Percentiles rank a stretch among this genome's conserved stretches.
Conservation (phyloP, 2,888 invertebrate species). For the Meghimatium bilineatum region DNA sequence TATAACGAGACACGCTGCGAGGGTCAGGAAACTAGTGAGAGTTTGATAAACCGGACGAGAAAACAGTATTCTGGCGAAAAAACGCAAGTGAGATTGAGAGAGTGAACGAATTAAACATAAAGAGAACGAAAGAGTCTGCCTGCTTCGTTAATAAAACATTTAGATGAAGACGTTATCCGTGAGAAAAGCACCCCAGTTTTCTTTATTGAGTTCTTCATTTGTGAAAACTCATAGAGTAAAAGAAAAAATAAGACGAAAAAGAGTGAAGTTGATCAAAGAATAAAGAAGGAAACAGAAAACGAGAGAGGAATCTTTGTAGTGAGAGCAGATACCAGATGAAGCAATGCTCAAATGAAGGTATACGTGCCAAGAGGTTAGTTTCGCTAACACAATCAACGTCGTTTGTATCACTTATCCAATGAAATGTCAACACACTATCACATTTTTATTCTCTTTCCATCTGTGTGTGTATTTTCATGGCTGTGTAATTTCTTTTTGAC, state of each 20-base stretch:
- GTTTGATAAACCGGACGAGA: not conserved
- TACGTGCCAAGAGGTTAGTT: too few relatives aligned
- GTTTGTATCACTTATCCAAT: too few relatives aligned
- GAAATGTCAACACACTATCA: too few relatives aligned
- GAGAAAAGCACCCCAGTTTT: not conserved
- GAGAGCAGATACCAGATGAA: too few relatives aligned
- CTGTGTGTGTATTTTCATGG: too few relatives aligned
- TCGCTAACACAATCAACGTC: too few relatives aligned
- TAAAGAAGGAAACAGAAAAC: not conserved
- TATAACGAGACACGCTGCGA: conserved; percentile 6
- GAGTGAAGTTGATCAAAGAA: not conserved
- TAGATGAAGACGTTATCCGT: not conserved
- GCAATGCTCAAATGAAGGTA: too few relatives aligned
- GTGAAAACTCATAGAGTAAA: not conserved
- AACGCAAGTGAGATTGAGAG: not conserved
- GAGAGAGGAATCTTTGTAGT: not conserved
- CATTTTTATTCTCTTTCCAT: too few relatives aligned
- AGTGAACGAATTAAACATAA: not conserved
- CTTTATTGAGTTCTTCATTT: conserved; percentile 14
- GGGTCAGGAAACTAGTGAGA: conserved; percentile 15
- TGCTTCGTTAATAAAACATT: conserved; percentile 7
- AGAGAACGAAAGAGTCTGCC: not conserved
- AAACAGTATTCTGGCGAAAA: not conserved
- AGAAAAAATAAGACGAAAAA: not conserved
- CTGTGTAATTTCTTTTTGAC: too few relatives aligned